Evolutionary conservation across 2,888 invertebrate species (phyloP).

Genomic region (Prenolepis imparis): DNA sequence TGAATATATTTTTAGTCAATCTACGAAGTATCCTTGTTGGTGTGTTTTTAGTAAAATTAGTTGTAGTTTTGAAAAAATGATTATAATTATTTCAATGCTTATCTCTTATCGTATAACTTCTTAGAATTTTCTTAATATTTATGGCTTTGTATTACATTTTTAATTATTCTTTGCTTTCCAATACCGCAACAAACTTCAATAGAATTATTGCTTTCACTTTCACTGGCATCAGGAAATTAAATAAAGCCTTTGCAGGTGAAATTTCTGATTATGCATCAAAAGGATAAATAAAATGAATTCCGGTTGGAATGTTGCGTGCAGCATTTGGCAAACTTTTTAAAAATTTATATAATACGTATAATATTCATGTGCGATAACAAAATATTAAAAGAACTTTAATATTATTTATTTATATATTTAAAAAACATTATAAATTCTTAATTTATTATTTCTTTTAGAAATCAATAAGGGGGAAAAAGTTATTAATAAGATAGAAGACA

Average conservation of each 20-base stretch:
- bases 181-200: neutral
- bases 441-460: constrained; percentile 12
- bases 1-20: constrained; percentile 29
- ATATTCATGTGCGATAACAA: neutral
- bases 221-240: neutral
- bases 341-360: neutral
- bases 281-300: neutral
- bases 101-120: neutral
- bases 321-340: neutral
- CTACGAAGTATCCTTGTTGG: neutral
- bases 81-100: neutral
- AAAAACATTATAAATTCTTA: constrained; percentile 4
- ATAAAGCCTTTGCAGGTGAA: neutral
- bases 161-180: constrained; percentile 1
- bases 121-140: neutral
- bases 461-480: neutral
- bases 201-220: constrained; percentile 5
- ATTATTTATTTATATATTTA: neutral
- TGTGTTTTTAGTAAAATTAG: neutral
- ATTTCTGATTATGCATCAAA: neutral
- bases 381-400: neutral
- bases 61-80: neutral
- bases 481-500: neutral
- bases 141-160: neutral
- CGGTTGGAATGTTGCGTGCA: neutral